A percentile compares a stretch with the other conserved stretches of the same genome.
These are phyloP conservation scores for Pentamera pediparva DNA, from an alignment of 53 echinoderm and acorn worm genomes.

Conservation along the genomic window DNA sequence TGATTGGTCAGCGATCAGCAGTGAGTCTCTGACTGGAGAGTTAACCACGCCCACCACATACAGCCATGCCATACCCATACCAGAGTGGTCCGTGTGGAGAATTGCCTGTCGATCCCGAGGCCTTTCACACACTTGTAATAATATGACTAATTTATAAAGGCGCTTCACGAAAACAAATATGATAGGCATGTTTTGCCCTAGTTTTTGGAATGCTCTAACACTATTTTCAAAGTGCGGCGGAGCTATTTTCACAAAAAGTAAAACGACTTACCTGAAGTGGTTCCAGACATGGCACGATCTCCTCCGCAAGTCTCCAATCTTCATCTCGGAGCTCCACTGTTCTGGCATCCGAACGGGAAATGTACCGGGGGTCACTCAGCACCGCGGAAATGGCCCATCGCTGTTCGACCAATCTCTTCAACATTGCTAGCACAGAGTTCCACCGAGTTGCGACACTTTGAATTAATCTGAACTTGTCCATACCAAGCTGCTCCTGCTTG, in stretches of 20 bases:
- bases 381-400: not conserved
- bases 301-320: not conserved
- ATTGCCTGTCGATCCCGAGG: too few relatives aligned
- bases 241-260: not conserved
- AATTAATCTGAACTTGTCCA: not conserved
- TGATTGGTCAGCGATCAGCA: too few relatives aligned
- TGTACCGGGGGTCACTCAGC: not conserved
- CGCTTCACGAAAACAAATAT: too few relatives aligned
- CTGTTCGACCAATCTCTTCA: not conserved
- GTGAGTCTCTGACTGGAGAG: too few relatives aligned
- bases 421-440: not conserved
- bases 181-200: too few relatives aligned
- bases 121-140: too few relatives aligned
- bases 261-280: not conserved
- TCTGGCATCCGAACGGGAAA: not conserved
- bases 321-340: not conserved
- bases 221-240: too few relatives aligned
- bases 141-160: too few relatives aligned
- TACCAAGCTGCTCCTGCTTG: not conserved
- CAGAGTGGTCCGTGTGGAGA: too few relatives aligned
- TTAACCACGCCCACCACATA: too few relatives aligned
- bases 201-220: too few relatives aligned
- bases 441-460: not conserved
- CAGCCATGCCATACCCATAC: too few relatives aligned
- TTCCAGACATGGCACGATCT: not conserved